These are phyloP conservation scores for Microtus pennsylvanicus DNA, from an alignment of 2,113 vertebrate genomes.

Conservation along the genomic window DNA sequence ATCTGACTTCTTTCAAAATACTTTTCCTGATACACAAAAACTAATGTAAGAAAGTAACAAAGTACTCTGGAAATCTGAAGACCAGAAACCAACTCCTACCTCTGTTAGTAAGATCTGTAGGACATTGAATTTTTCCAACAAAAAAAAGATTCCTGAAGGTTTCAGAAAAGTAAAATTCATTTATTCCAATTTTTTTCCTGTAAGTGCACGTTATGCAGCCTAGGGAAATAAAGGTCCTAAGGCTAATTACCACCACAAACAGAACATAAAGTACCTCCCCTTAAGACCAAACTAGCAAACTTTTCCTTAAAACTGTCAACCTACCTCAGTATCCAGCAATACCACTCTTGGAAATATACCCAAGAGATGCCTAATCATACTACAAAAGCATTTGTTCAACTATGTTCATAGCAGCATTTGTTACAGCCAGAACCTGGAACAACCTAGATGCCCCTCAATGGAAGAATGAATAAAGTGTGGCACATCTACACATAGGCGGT, in stretches of 20 bases:
- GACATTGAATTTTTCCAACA: background rate
- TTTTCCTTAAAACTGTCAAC: slow-evolving; percentile 9
- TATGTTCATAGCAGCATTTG: too few species aligned
- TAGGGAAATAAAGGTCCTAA: background rate
- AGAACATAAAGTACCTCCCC: background rate
- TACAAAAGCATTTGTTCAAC: too few species aligned
- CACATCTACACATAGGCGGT: too few species aligned
- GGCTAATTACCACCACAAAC: background rate
- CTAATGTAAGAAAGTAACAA: background rate
- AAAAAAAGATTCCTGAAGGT: background rate
- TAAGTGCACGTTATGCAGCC: background rate
- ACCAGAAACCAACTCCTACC: background rate
- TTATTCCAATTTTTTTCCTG: background rate
- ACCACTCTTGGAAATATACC: too few species aligned
- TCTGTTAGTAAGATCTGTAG: background rate
- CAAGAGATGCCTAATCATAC: too few species aligned
- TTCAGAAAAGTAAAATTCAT: slow-evolving; percentile 20
- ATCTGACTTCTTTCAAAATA: background rate
- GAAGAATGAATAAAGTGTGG: too few species aligned
- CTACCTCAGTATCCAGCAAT: too few species aligned
- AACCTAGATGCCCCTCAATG: too few species aligned
- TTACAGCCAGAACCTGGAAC: too few species aligned
- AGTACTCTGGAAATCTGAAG: background rate
- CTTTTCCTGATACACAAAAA: background rate
- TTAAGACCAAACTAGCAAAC: background rate